phyloP scores from a whole-genome alignment of 2,113 vertebrate species.

The Cavia porcellus region DNA sequence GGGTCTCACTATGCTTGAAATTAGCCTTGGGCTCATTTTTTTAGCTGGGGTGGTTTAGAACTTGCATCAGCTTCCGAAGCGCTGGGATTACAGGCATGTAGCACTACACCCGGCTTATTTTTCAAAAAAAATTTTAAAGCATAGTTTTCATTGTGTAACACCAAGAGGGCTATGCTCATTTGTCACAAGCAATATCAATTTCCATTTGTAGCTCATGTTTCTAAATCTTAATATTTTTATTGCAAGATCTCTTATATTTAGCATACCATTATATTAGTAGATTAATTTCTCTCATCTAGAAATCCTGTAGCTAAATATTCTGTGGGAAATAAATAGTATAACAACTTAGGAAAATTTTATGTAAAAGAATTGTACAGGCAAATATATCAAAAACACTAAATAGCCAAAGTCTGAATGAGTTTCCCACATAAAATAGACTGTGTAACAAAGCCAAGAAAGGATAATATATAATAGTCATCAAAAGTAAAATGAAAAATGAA shows the following conservation, averaged over 20 bases:
- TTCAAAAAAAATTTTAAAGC: background rate
- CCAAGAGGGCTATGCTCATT: background rate
- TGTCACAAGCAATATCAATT: background rate
- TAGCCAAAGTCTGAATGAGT: background rate
- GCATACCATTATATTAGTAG: background rate
- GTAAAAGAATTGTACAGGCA: background rate
- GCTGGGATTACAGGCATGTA: too few species aligned
- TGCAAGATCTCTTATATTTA: background rate
- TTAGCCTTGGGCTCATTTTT: too few species aligned
- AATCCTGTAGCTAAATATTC: background rate
- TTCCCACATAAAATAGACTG: background rate
- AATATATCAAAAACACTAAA: conserved; percentile 4
- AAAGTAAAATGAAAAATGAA: background rate
- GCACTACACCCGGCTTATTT: background rate
- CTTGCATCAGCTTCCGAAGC: too few species aligned
- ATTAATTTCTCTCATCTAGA: conserved; percentile 4
- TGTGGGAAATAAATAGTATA: background rate
- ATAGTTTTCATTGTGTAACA: background rate
- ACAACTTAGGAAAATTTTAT: background rate
- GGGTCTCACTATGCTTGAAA: too few species aligned
- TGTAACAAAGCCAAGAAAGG: background rate
- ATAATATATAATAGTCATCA: background rate
- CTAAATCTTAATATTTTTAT: conserved; percentile 17
- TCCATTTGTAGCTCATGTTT: background rate
- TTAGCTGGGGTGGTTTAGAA: too few species aligned